These are phyloP conservation scores for Machimus rusticus DNA, from an alignment of 2,888 invertebrate species.

Conservation along the genomic window DNA sequence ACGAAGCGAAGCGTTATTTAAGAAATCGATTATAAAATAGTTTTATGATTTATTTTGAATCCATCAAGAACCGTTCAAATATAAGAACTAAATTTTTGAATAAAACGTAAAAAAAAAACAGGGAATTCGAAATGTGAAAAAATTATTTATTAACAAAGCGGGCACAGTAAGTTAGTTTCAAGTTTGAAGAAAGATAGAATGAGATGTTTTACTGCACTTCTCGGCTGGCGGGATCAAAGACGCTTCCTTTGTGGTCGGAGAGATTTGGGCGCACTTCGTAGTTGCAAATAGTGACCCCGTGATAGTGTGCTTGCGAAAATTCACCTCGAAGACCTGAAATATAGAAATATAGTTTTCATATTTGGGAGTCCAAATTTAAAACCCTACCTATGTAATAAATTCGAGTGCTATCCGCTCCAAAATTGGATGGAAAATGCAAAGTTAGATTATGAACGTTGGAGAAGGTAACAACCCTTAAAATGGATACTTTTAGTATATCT, in stretches of 20 bases:
- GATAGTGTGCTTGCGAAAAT: constrained; percentile 81
- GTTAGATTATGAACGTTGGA: constrained; percentile 88
- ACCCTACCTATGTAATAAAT: constrained; percentile 84
- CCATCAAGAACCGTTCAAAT: no score
- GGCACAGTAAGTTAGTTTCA: background rate
- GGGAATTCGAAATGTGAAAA: background rate
- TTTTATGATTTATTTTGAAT: no score
- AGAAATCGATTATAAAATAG: no score
- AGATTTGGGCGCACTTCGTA: constrained; percentile 89
- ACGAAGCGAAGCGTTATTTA: no score
- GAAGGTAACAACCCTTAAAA: constrained; percentile 66
- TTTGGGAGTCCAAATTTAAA: no score
- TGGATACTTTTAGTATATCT: background rate
- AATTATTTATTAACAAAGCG: constrained; percentile 4
- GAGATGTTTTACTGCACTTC: constrained; percentile 64
- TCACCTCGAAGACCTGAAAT: constrained; percentile 79
- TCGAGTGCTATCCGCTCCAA: constrained; percentile 82
- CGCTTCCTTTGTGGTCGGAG: constrained; percentile 80
- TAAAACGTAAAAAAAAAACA: background rate
- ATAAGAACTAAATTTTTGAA: background rate
- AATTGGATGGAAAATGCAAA: constrained; percentile 89
- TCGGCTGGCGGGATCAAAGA: constrained; percentile 69
- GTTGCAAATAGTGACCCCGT: constrained; percentile 90
- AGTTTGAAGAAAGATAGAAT: background rate
- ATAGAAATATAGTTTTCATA: no score